Base-by-base conservation (phyloP, 1,140 invertebrate species). In the Drosophila tsacasi region DNA sequence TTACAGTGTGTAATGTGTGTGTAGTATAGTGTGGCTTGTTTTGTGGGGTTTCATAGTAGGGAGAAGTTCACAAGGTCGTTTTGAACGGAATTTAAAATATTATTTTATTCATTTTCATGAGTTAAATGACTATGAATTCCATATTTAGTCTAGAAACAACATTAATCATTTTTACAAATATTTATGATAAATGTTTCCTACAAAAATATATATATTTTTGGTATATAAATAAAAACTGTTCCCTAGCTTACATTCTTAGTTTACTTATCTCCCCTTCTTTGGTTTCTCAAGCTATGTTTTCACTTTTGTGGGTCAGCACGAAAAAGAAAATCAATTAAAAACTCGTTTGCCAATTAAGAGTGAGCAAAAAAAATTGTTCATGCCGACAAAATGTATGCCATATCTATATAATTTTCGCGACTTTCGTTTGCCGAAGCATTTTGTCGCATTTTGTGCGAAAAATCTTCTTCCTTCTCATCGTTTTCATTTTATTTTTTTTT, bases 321-420 rank as follows among this genome's bases (percentile, higher is more conserved):
- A 27, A 59, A 73, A 59, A 21, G 42, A 42, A 76, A 76, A 84
- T 84, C 72, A 84, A 85, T 86, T 85, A 86, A 71, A 76, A 65
- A 66, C 68, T 46, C 25, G 49, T 71, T 72, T 76, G 65, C 81
- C 60, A 60, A 67, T 73, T 73, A 72, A 60, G 52, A 49, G 27
- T 21, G 21, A 49, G 19, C 39, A 76, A 57, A 49, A 58, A 54
- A 46, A 49, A 65, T 23, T 52, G n/a, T 19, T 50, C 25, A 30
- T 7, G 17, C n/a, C 27, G 17, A 19, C 50, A 52, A 49, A 49
- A 69, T 59, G 63, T 66, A 60, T 71, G 72, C 21, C 39, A 67
- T 5, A 46, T 71, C 63, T 47, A 49, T 71, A 71, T 39, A 59
- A 60, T 59, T 71, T 68, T 30, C 54, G 60, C 66, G 49, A 73